Evolutionary conservation across 2,797 vertebrate species (phyloP), one percentile per base, ranked within the genome.

Genomic region (Coregonus ussuriensis): DNA sequence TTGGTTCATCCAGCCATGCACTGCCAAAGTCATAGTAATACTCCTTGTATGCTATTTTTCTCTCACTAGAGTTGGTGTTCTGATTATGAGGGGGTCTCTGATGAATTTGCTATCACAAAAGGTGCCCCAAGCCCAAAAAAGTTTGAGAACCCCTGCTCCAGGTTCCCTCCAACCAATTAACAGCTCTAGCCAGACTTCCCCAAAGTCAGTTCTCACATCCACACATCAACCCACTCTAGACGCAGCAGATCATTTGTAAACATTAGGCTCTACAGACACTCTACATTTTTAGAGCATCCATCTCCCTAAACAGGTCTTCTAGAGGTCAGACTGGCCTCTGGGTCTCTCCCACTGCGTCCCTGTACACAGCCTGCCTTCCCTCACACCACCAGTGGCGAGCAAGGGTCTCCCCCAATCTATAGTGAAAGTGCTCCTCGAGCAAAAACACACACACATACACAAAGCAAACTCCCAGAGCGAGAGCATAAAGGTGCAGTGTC

Each of bases 121-220:
- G 41, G 9, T 2, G 41, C 3, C 41, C 41, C 41, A 47, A 47
- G 41, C 41, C 41, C 41, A 7, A 47, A 11, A 47, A 2, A 47
- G 1, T 9, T 47, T 9, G 41, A 11, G 41, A 47, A 47, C 9
- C 9, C 41, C 41, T 47, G 7, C 2, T 66, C 84, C 87, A 87
- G 89, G 77, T 73, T 75, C 80, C 75, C 75, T 89, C 86, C 89
- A 90, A 80, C 82, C 87, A 81, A 86, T 84, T 81, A 90, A 83
- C 79, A 88, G 81, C 82, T 78, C 82, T 84, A 81, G 79, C 56
- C 81, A 86, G 81, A 86, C 84, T 80, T 56, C 35, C 51, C 41
- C 21, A 31, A 59, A 56, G 18, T 51, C 41, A 2, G 1, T 6
- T 31, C 62, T 21, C 77, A 67, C 33, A 4, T 14, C 74, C 11